Evolutionary conservation across 1,140 invertebrate species (phyloP).

Genomic region (Trialeurodes vaporariorum): DNA sequence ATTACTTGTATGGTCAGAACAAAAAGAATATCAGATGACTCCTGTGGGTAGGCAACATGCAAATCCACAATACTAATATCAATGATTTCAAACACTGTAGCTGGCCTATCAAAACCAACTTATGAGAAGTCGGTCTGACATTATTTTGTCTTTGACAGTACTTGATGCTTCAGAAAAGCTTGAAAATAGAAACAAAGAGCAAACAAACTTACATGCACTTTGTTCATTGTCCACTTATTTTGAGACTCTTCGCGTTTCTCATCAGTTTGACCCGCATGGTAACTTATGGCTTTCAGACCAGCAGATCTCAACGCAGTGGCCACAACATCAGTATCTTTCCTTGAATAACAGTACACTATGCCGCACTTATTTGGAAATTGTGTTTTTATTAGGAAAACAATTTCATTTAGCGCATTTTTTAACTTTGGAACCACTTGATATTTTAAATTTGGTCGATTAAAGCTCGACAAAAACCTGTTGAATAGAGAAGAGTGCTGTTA

Average conservation of each 20-base stretch:
- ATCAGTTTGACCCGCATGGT: constrained; percentile 81
- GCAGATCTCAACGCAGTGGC: constrained; percentile 46
- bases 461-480: constrained; percentile 59
- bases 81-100: no score
- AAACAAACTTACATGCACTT: constrained; percentile 35
- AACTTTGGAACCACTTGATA: constrained; percentile 71
- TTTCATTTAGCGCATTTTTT: constrained; percentile 46
- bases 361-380: constrained; percentile 60
- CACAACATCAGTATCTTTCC: constrained; percentile 76
- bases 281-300: constrained; percentile 58
- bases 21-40: no score
- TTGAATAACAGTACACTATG: constrained; percentile 90
- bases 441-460: constrained; percentile 86
- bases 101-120: no score
- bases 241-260: constrained; percentile 53
- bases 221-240: constrained; percentile 70
- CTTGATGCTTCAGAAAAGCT: no score
- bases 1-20: no score
- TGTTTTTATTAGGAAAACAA: constrained; percentile 59
- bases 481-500: no score
- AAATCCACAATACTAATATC: no score
- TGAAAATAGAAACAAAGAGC: no score
- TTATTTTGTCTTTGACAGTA: no score
- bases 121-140: no score
- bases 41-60: no score